Evolutionary conservation across 2,888 invertebrate species (phyloP).

Genomic region (Dynastes hyllus): DNA sequence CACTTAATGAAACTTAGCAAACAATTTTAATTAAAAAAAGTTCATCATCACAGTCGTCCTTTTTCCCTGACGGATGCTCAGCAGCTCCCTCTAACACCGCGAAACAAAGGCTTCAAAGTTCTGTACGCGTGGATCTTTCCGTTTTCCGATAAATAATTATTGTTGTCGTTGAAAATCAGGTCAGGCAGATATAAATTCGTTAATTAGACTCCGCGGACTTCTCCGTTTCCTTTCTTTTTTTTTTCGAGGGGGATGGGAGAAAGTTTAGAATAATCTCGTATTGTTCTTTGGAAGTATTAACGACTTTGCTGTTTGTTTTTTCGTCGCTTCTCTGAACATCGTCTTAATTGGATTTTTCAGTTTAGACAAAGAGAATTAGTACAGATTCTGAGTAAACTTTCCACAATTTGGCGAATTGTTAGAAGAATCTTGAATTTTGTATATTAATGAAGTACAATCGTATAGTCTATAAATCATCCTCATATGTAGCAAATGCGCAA

Average conservation of each 20-base stretch:
- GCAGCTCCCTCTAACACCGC: too few relatives aligned
- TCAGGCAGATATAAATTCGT: constrained; percentile 20
- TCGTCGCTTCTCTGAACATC: too few relatives aligned
- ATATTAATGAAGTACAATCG: too few relatives aligned
- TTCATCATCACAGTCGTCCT: not conserved
- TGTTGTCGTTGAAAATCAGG: constrained; percentile 24
- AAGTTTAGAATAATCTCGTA: not conserved
- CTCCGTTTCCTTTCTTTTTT: not conserved
- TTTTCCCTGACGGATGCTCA: not conserved
- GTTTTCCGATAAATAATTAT: constrained; percentile 36
- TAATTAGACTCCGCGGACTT: constrained; percentile 13
- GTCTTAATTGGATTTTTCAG: too few relatives aligned
- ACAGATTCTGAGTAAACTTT: too few relatives aligned
- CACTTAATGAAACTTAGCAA: constrained; percentile 8
- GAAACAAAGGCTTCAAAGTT: not conserved
- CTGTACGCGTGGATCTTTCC: not conserved
- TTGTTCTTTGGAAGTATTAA: constrained; percentile 3
- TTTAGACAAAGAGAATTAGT: too few relatives aligned
- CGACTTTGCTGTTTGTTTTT: too few relatives aligned
- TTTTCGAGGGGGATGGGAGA: not conserved
- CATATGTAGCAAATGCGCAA: too few relatives aligned
- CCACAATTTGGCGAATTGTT: too few relatives aligned
- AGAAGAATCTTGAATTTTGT: too few relatives aligned
- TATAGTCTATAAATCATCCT: too few relatives aligned
- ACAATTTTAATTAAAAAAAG: constrained; percentile 22